Evolutionary conservation across 2,797 vertebrate genomes (phyloP), one percentile per base, ranked within the genome.

Genomic region (Phoxinus dragarum): DNA sequence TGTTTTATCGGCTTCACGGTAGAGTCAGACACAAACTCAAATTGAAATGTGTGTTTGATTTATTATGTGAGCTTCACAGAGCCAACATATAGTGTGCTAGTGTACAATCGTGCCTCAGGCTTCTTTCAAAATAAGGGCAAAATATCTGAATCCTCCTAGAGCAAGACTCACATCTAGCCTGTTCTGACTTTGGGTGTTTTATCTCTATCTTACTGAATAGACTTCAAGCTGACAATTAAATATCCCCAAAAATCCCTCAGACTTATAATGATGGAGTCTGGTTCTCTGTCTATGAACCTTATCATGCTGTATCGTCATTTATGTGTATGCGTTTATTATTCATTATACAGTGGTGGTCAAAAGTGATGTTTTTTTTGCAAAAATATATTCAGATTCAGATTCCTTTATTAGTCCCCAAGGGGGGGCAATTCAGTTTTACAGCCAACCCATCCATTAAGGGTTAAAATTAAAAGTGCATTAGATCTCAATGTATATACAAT

Each of bases 301-400:
- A 17, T 52, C 49, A 19, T 52, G 49, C 49, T 52, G 49, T 52
- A 52, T 52, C 17, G 2, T 19, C 49, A 52, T 52, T 52, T 19
- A 12, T 47, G 44, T 47, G 44, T 14, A 47, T 19, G 49, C 17
- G 21, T 54, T 21, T 54, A 21, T 54, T 54, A 54, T 23, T 7
- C 52, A 54, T 44, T 47, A 47, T 47, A 14, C 5, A 61, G 61
- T 31, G 2, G 61, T 66, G 27, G 14, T 27, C 27, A 66, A 34
- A 66, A 66, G 27, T 5, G 27, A 31, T 31, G 61, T 14, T 27
- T 61, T 1, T 84, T 84, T 88, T 86, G 88, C 91, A 88, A 92
- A 72, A 76, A 27, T 44, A 27, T 27, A 27, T 27, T 27, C 27
- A 27, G 27, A 27, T 27, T 27, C 27, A 27, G 27, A 27, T 27